Evolutionary conservation across 2,797 vertebrate genomes (phyloP), one percentile per base, ranked within the genome.

Genomic region (Ptychobarbus kaznakovi): DNA sequence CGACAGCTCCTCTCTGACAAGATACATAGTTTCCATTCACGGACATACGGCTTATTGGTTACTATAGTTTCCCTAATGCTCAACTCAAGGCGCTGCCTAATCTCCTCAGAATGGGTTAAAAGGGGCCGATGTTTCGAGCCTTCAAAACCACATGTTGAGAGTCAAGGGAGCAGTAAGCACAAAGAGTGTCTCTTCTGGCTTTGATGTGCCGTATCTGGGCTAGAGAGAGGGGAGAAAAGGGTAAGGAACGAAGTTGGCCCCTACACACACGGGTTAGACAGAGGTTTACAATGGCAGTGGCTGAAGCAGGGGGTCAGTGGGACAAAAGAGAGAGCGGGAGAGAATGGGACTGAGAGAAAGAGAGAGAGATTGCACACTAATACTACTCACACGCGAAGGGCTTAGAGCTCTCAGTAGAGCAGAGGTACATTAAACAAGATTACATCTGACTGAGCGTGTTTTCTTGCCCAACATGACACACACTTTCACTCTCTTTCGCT

Each of bases 61-160:
- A 99, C 98, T 98, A 99, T 99, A 99, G 98, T 99, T 98, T 98
- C 97, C 95, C 97, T 99, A 99, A 98, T 97, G 97, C 97, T 95
- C 96, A 97, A 96, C 97, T 96, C 97, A 96, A 97, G 96, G 96
- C 95, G 89, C 94, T 95, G 95, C 96, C 97, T 99, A 99, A 99
- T 97, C 98, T 98, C 93, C 94, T 96, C 96, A 98, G 97, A 99
- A 99, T 99, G 97, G 97, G 97, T 98, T 98, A 98, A 98, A 99
- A 98, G 97, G 97, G 97, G 96, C 97, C 97, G 97, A 97, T 97
- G 96, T 97, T 97, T 96, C 95, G 93, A 96, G 96, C 96, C 93
- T 94, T 93, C 96, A 85, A 97, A 98, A 96, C 98, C 97, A 97
- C 98, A 98, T 98, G 97, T 99, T 97, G 98, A 97, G 97, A 98